phyloP scores from a whole-genome alignment of 2,113 vertebrate genomes.

The Aptenodytes forsteri region DNA sequence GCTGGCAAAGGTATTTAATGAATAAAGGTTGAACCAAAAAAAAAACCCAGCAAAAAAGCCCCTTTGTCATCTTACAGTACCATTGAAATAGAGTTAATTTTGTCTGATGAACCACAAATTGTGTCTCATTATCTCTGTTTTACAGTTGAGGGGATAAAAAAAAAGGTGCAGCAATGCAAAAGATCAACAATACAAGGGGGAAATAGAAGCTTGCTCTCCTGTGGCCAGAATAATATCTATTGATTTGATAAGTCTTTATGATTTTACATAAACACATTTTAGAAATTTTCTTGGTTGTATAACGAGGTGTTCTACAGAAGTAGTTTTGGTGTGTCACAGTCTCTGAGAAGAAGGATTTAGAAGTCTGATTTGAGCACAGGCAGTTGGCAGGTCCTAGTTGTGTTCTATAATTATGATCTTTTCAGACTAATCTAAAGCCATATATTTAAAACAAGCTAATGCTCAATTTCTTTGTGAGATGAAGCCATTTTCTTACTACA shows the following conservation, averaged over 20 bases:
- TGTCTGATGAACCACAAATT: neutral
- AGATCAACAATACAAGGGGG: neutral
- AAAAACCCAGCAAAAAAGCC: accelerated
- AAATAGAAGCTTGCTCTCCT: neutral
- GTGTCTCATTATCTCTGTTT: neutral
- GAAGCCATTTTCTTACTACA: neutral
- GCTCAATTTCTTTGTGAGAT: neutral
- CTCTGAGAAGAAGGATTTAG: neutral
- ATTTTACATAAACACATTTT: neutral
- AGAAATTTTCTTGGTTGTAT: neutral
- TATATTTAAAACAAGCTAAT: neutral
- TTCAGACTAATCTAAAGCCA: neutral
- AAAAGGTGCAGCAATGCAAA: neutral
- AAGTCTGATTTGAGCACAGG: neutral
- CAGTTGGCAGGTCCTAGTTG: neutral
- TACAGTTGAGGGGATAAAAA: neutral
- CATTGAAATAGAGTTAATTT: neutral
- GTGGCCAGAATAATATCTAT: neutral
- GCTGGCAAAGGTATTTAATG: neutral
- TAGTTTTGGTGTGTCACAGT: neutral
- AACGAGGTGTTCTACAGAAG: neutral
- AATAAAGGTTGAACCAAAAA: neutral
- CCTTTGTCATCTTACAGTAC: neutral
- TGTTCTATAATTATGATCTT: neutral
- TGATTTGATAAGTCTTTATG: neutral